Evolutionary conservation across 2,797 vertebrate species (phyloP), one percentile per base, ranked within the genome.

Genomic region (Cyprinodon diabolis): DNA sequence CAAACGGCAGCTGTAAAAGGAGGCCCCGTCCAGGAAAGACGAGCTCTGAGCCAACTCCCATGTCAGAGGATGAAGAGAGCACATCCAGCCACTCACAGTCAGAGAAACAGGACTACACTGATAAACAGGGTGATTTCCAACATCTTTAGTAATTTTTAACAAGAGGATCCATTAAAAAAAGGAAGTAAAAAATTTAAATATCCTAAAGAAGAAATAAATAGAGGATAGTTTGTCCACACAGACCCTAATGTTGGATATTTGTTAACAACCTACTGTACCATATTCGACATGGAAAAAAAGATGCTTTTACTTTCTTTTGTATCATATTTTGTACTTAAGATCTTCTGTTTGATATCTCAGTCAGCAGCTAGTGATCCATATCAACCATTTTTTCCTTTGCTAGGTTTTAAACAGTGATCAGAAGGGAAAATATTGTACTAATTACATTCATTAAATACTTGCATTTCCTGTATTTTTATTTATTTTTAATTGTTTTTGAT

Each of bases 91-190:
- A 30, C 0, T 30, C 30, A 30, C 30, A 30, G 30, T 3, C 30
- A 30, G 30, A 30, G 30, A 30, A 30, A 30, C 30, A 30, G 30
- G 30, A 30, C 30, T 3, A 30, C 30, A 30, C 30, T 30, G 30
- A 30, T 3, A 30, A 30, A 30, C 30, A 30, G 1, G 30, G 30
- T 30, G 30, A 30, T 30, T 3, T 30, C 30, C 30, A 30, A 30
- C 30, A 30, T 30, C 30, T 30, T 30, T 30, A 30, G 30, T 58
- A 75, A 62, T 78, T 60, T 70, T 74, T 81, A 58, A 79, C 77
- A 56, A 19, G 81, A 58, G 37, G 57, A 73, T 75, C 75, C 21
- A 0, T 83, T 75, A 69, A 66, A 75, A 76, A 54, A 81, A 66
- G 74, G 48, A 81, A 65, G 77, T 67, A 21, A 23, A 69, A 60